phyloP scores from a whole-genome alignment of 1,140 invertebrate genomes.

The Halotydeus destructor region DNA sequence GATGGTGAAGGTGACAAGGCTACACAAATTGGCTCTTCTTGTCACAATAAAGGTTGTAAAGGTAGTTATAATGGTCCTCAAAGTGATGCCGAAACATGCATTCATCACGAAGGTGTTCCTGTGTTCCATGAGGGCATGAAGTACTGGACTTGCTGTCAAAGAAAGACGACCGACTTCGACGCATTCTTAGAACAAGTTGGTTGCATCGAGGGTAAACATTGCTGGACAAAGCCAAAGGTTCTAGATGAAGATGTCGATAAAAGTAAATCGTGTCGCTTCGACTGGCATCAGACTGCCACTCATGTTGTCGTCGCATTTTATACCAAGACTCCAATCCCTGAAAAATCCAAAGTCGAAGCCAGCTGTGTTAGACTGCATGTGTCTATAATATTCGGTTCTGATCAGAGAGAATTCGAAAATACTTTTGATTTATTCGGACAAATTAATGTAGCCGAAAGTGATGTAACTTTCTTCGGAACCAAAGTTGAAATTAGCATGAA shows the following conservation, averaged over 20 bases:
- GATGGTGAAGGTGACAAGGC: conserved; percentile 20
- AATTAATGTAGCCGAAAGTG: conserved; percentile 35
- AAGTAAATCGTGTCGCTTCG: conserved; percentile 55
- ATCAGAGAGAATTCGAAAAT: conserved; percentile 48
- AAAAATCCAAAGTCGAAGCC: conserved; percentile 45
- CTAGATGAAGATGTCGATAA: conserved; percentile 26
- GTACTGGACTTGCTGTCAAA: conserved; percentile 97
- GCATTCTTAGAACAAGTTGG: conserved; percentile 78
- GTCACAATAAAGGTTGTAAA: conserved; percentile 70
- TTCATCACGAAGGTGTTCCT: conserved; percentile 66
- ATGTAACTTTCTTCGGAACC: conserved; percentile 57
- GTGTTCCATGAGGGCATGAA: conserved; percentile 95
- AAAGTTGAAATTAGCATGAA: conserved; percentile 86
- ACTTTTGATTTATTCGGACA: conserved; percentile 66
- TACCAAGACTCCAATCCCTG: conserved; percentile 68
- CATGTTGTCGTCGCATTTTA: conserved; percentile 66
- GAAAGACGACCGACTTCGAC: conserved; percentile 87
- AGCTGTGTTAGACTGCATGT: conserved; percentile 61
- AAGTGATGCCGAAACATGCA: conserved; percentile 43
- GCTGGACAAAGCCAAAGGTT: conserved; percentile 45
- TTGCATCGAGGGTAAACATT: conserved; percentile 43
- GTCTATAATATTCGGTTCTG: conserved; percentile 48
- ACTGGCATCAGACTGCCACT: conserved; percentile 74
- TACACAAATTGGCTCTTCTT: conserved; percentile 48
- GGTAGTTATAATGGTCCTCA: conserved; percentile 41